A percentile compares a stretch with the other conserved stretches of the same genome.
phyloP scores from a whole-genome alignment of 2,888 invertebrate genomes.

The Pterostichus madidus region DNA sequence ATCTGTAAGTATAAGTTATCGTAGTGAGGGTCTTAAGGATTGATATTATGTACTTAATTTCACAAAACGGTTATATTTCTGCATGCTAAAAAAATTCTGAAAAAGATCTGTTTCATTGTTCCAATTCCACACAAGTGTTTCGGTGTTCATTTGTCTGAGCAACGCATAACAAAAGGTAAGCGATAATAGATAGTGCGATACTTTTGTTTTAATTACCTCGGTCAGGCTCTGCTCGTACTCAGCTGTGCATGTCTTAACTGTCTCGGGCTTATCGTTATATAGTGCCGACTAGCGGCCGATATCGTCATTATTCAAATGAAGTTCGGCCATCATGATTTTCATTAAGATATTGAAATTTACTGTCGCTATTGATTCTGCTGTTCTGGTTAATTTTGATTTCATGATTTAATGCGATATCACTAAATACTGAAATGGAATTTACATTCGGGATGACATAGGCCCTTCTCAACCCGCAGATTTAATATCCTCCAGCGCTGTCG shows the following conservation, averaged over 20 bases:
- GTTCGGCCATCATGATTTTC: conserved; percentile 63
- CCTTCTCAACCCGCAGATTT: neutral
- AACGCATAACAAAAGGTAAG: conserved; percentile 1
- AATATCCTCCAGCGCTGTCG: neutral
- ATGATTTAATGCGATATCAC: conserved; percentile 43
- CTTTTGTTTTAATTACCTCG: conserved; percentile 32
- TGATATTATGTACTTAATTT: neutral
- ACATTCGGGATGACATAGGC: neutral
- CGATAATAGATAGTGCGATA: neutral
- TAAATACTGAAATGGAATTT: conserved; percentile 34
- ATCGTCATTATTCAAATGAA: conserved; percentile 62
- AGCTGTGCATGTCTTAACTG: neutral
- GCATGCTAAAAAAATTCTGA: neutral
- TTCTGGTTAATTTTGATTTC: conserved; percentile 47
- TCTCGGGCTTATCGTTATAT: conserved; percentile 18
- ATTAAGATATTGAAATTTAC: conserved; percentile 65
- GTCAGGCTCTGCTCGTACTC: neutral
- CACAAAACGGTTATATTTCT: neutral
- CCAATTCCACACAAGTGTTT: neutral
- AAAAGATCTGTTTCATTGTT: neutral
- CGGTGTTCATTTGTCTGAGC: conserved; percentile 1
- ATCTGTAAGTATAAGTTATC: neutral
- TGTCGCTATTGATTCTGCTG: conserved; percentile 58
- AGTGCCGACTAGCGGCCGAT: conserved; percentile 38
- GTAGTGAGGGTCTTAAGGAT: neutral